Base-by-base conservation (phyloP, 1,140 invertebrate genomes). In the Andricus grossulariae region DNA sequence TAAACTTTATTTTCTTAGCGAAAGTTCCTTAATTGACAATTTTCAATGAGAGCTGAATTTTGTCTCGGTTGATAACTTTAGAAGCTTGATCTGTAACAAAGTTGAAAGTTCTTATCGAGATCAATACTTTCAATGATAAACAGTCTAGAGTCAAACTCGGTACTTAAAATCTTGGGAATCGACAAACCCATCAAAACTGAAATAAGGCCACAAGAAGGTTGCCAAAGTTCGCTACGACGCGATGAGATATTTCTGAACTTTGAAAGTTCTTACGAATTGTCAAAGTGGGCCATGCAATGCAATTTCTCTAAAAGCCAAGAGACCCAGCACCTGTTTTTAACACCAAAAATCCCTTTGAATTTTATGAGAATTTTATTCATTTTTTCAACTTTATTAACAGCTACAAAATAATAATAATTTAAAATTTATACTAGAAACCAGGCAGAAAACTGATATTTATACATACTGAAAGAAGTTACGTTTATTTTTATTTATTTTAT, bases 161-260 rank as follows among this genome's bases (percentile, higher is more conserved):
- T 60, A 60, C 19, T 60, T 32, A 60, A 60, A 60, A 60, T 39
- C 21, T 16, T 60, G 25, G 57, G 32, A 19, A 16, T 60, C 57
- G 57, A 60, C 57, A 60, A 25, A 60, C 57, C 57, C 13, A 25
- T 39, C 57, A 32, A 39, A 60, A 60, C 21, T 60, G 57, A 60
- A 60, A 60, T 21, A 32, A 0, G 16, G 21, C 21, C 15, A 60
- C 57, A 16, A 60, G 57, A 60, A 60, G 25, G 19, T 60, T 60
- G 57, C 57, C 15, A 60, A 60, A 60, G 25, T 60, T 60, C 12
- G 11, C 32, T 39, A 60, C 57, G 57, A 60, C 13, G 12, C 57
- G 57, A 60, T 60, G 57, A 60, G 57, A 60, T 16, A 60, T 60
- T 60, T 25, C 21, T 16, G 32, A 60, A 60, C 57, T 60, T 18